Evolutionary conservation across 2,797 vertebrate genomes (phyloP), one percentile per base, ranked within the genome.

Genomic region (Rhyacichthys aspro): DNA sequence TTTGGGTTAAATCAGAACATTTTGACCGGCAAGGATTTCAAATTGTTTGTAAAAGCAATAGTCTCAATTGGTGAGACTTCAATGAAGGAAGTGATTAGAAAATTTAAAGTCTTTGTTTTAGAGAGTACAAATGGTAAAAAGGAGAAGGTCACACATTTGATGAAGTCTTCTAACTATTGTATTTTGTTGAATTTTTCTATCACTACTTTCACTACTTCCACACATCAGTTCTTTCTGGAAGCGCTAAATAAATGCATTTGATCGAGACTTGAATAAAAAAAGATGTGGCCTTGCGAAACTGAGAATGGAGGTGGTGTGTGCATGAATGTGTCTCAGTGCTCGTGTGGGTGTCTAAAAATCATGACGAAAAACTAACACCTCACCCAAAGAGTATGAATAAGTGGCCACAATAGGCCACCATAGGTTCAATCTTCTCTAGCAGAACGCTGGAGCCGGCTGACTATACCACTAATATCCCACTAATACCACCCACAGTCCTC

Each of bases 401-500:
- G 55, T 76, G 59, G 84, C 82, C 85, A 78, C 82, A 88, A 86
- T 76, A 76, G 85, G 78, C 85, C 86, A 83, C 50, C 18, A 78
- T 78, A 85, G 84, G 84, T 87, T 88, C 87, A 80, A 64, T 78
- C 78, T 82, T 77, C 68, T 84, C 82, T 81, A 72, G 84, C 71
- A 44, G 79, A 75, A 71, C 83, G 72, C 69, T 67, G 4, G 69
- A 81, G 72, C 85, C 79, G 82, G 67, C 75, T 73, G 83, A 77
- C 87, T 74, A 70, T 82, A 85, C 80, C 83, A 77, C 85, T 90
- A 87, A 90, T 87, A 89, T 89, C 82, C 85, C 86, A 87, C 87
- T 89, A 90, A 90, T 90, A 86, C 89, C 88, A 86, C 87, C 89
- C 89, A 88, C 87, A 88, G 87, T 82, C 79, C 85, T 83, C 74